Percentiles rank a stretch among this genome's conserved stretches.
phyloP scores from a whole-genome alignment of 2,888 invertebrate species.

The Aquatica leii region DNA sequence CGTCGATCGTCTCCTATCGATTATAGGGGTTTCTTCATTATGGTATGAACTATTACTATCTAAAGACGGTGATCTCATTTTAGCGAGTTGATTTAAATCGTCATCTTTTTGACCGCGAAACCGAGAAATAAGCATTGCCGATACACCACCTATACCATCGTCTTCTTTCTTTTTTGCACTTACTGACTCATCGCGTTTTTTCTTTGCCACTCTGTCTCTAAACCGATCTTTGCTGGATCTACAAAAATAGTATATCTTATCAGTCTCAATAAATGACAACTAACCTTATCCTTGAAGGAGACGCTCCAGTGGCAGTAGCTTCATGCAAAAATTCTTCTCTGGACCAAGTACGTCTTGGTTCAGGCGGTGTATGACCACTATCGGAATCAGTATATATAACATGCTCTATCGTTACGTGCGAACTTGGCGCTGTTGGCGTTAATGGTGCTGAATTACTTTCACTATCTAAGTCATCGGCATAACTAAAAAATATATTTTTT shows the following conservation, averaged over 20 bases:
- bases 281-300: slow-evolving; percentile 62
- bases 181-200: slow-evolving; percentile 64
- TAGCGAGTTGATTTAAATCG: slow-evolving; percentile 46
- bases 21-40: slow-evolving; percentile 58
- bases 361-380: slow-evolving; percentile 47
- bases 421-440: slow-evolving; percentile 52
- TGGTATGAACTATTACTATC: slow-evolving; percentile 62
- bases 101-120: slow-evolving; percentile 56
- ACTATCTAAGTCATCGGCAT: slow-evolving; percentile 61
- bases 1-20: slow-evolving; percentile 66
- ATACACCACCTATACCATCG: slow-evolving; percentile 56
- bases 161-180: slow-evolving; percentile 53
- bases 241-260: slow-evolving; percentile 45
- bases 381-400: slow-evolving; percentile 38
- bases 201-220: slow-evolving; percentile 59
- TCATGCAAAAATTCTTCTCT: slow-evolving; percentile 80
- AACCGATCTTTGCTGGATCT: slow-evolving; percentile 56
- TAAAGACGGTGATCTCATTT: slow-evolving; percentile 57
- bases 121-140: slow-evolving; percentile 66
- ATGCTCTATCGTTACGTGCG: slow-evolving; percentile 47
- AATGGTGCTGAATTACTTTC: slow-evolving; percentile 60
- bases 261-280: neutral
- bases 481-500: slow-evolving; percentile 47
- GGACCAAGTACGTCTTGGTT: slow-evolving; percentile 71
- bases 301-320: slow-evolving; percentile 74